phyloP scores from a whole-genome alignment of 2,797 vertebrate genomes.

The Pangasius mekongensis region DNA sequence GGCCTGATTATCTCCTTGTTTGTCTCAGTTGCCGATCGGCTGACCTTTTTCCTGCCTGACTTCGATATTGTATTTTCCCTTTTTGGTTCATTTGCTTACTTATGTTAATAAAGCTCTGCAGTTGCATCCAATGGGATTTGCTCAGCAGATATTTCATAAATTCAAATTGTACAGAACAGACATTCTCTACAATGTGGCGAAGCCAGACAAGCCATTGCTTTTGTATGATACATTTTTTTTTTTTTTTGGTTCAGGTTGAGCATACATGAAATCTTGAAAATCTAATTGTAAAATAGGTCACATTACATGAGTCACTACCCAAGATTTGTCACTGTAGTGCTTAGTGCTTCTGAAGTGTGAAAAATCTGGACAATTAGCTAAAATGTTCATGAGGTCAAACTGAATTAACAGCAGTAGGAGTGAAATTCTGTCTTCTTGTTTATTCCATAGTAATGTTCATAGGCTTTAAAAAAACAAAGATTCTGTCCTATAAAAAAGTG shows the following conservation, averaged over 20 bases:
- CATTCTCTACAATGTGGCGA: background rate
- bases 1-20: background rate
- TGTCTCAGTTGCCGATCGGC: too few species aligned
- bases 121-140: background rate
- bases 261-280: background rate
- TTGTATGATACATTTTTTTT: background rate
- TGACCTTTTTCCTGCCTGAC: background rate
- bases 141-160: background rate
- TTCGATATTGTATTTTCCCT: background rate
- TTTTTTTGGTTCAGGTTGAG: background rate
- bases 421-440: background rate
- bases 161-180: background rate
- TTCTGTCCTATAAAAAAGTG: background rate
- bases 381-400: background rate
- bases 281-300: background rate
- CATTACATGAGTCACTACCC: background rate
- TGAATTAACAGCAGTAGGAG: background rate
- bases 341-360: background rate
- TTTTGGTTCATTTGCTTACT: background rate
- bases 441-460: background rate
- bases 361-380: background rate
- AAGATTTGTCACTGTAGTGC: background rate
- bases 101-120: background rate
- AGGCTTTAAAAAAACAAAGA: background rate
- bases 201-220: background rate